Conservation (phyloP, 2,888 invertebrate genomes). For the Nasonia oneida region DNA sequence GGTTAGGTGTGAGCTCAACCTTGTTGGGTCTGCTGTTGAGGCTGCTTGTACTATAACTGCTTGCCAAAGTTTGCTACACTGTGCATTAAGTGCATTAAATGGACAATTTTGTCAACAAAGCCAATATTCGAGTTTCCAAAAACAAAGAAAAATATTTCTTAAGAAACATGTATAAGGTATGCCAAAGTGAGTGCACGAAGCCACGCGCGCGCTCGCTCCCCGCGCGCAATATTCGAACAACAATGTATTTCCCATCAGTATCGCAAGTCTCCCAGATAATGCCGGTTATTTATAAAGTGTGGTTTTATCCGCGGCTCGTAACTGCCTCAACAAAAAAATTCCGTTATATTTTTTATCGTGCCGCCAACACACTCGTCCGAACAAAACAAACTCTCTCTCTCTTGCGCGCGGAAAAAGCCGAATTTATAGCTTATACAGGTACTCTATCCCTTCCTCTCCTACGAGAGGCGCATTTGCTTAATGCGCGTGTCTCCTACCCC, state of each 20-base stretch:
- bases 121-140: neutral
- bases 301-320: slow-evolving; percentile 23
- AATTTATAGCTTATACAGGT: slow-evolving; percentile 46
- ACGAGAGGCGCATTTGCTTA: slow-evolving; percentile 23
- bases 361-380: neutral
- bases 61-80: too few relatives aligned
- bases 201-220: neutral
- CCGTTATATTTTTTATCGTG: slow-evolving; percentile 48
- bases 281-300: slow-evolving; percentile 30
- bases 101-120: neutral
- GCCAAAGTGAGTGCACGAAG: neutral
- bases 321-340: slow-evolving; percentile 25
- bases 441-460: neutral
- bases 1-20: too few relatives aligned
- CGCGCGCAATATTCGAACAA: slow-evolving; percentile 3
- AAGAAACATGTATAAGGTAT: neutral
- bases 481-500: slow-evolving; percentile 13
- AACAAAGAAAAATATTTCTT: neutral
- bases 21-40: too few relatives aligned
- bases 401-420: neutral
- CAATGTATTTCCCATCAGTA: slow-evolving; percentile 1
- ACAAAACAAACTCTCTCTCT: neutral
- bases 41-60: too few relatives aligned
- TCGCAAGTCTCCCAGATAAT: slow-evolving; percentile 8
- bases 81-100: too few relatives aligned